Evolutionary conservation across 2,888 invertebrate genomes (phyloP), one percentile per base, ranked within the genome.

Genomic region (Caradrina clavipalpis): DNA sequence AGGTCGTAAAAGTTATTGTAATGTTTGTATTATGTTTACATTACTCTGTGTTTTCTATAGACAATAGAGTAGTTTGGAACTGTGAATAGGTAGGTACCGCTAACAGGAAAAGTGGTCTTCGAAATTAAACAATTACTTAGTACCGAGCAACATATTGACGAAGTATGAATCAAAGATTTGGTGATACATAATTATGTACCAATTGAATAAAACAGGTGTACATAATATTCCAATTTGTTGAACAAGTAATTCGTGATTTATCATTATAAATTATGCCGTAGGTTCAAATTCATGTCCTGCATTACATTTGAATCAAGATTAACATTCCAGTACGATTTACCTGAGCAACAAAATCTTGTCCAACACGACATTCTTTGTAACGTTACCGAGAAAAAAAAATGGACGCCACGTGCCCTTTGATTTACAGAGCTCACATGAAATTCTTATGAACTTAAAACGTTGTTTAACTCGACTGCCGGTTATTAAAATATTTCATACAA

Each of bases 401-500:
- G n/a, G 13, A 39, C 57, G 59, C 72, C 83, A 84, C 83, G 85
- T 83, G 83, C 83, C 77, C 50, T 67, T 69, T 65, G 45, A 62
- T 74, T 66, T 72, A 71, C 50, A 42, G 50, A 63, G 35, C 64
- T 64, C 68, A 67, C 56, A 83, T 61, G 42, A 68, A 79, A 80
- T 83, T 61, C 73, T 53, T 53, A 61, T 69, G 71, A 79, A 76
- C 65, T 76, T 22, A 70, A 72, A 76, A 79, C 49, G 47, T 64
- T 76, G 74, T 78, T 73, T 80, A 76, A 76, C 60, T 71, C 49
- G 58, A 63, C 69, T 56, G 51, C 47, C 35, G 50, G 78, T 81
- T 85, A 81, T 84, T 84, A 81, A 85, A 85, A 84, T 85, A 85
- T 83, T 76, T 83, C 73, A 58, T 78, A 83, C 75, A 86, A 84